These are phyloP conservation scores for Hirudinaria manillensis DNA, from an alignment of 2,888 invertebrate species.

Conservation along the genomic window DNA sequence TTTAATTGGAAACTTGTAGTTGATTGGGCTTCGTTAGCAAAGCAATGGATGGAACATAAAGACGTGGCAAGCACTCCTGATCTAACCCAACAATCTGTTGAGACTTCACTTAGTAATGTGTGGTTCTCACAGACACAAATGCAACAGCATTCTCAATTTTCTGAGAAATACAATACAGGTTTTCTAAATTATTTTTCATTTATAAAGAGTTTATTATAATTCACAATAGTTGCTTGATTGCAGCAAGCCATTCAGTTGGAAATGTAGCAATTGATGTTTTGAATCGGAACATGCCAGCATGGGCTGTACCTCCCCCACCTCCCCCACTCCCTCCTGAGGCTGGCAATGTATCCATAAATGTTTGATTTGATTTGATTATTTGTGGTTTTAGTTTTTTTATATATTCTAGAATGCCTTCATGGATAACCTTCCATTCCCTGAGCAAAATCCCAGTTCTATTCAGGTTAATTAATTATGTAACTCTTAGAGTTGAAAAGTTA, in stretches of 20 bases:
- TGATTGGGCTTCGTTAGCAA: conserved; percentile 91
- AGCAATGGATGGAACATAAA: conserved; percentile 76
- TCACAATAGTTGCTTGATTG: too few species aligned
- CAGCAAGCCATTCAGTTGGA: too few species aligned
- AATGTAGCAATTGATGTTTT: not conserved
- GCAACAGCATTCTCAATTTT: conserved; percentile 21
- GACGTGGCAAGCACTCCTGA: conserved; percentile 38
- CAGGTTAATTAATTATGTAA: too few species aligned
- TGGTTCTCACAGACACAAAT: not conserved
- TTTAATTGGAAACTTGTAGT: conserved; percentile 59
- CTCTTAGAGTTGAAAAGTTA: too few species aligned
- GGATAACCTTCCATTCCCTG: too few species aligned
- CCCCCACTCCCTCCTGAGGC: conserved; percentile 23
- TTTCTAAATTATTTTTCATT: not conserved
- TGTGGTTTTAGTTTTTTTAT: too few species aligned
- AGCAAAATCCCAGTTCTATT: too few species aligned
- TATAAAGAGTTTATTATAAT: not conserved
- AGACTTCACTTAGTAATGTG: not conserved
- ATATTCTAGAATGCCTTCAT: too few species aligned
- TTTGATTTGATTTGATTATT: not conserved
- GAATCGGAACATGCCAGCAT: conserved; percentile 24
- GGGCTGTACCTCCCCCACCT: conserved; percentile 31
- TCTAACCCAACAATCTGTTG: conserved; percentile 10
- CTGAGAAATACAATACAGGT: conserved; percentile 29
- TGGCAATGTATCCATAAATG: not conserved